Percentiles rank a stretch among this genome's conserved stretches.
phyloP scores from a whole-genome alignment of 2,888 invertebrate species.

The Andricus quercusramuli region DNA sequence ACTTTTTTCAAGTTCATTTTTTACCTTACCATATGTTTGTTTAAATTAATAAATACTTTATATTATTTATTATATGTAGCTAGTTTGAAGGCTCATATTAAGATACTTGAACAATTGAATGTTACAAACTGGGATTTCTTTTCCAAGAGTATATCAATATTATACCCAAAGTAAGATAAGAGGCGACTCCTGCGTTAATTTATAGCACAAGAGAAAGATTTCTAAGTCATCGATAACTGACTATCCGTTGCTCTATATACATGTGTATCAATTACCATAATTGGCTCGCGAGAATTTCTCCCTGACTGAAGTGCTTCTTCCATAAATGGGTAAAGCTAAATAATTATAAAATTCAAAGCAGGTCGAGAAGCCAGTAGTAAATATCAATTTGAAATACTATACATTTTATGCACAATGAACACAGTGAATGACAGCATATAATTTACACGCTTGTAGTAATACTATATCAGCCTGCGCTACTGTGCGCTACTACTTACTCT shows the following conservation, averaged over 20 bases:
- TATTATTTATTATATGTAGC: too few species aligned
- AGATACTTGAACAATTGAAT: too few species aligned
- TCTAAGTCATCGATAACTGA: conserved; percentile 22
- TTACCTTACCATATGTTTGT: too few species aligned
- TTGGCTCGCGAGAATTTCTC: conserved; percentile 15
- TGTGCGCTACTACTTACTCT: not conserved
- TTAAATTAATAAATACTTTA: too few species aligned
- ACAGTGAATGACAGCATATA: not conserved
- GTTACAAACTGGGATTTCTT: too few species aligned
- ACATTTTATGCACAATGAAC: not conserved
- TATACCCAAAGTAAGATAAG: not conserved
- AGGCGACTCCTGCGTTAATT: not conserved
- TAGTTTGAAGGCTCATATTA: too few species aligned
- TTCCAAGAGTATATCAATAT: too few species aligned
- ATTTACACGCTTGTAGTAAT: not conserved
- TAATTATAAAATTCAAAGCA: not conserved
- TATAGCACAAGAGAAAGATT: not conserved
- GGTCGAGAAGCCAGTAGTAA: not conserved
- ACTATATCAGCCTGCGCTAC: too few species aligned
- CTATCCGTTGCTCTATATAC: not conserved
- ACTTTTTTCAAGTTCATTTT: too few species aligned
- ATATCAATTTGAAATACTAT: conserved; percentile 2
- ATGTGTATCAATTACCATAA: not conserved
- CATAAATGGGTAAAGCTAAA: not conserved
- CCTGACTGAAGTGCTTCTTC: conserved; percentile 19